Evolutionary conservation across 2,797 vertebrate species (phyloP), one percentile per base, ranked within the genome.

Genomic region (Nannoperca obscura): DNA sequence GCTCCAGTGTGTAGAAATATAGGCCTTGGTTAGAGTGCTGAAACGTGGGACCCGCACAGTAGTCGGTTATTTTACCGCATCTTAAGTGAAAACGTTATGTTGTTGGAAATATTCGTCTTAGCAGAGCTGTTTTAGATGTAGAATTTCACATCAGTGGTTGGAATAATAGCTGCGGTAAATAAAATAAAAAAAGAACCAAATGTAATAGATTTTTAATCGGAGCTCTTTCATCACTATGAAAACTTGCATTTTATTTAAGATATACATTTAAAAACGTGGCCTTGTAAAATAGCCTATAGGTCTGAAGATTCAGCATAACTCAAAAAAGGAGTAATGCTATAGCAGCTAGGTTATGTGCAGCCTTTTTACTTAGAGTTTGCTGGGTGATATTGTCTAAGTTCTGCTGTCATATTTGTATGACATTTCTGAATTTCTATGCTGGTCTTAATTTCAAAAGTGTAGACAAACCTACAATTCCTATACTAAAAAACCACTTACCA

Each of bases 41-140:
- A 83, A 85, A 86, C 82, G 78, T 80, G 84, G 66, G 59, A 74
- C 82, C 85, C 70, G 81, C 71, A 83, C 47, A 82, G 50, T 85
- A 76, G 63, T 71, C 50, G 34, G 3, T 38, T 76, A 73, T 85
- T 81, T 63, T 63, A 85, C 50, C 38, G 68, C 69, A 80, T 80
- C 4, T 68, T 7, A 53, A 49, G 17, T 40, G 17, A 50, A 64
- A 49, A 49, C 40, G 34, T 36, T 14, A 34, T 32, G 0, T n/a
- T 72, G 57, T 34, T 71, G 71, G 50, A 42, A 15, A 40, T 74
- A 65, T 58, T 19, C 14, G 27, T 34, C 47, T 34, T 1, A 17
- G 22, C 1, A 10, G 10, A 20, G 13, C 2, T 20, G 57, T 57
- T 69, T 52, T 27, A 38, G 2, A 4, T 38, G 7, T 12, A 24